phyloP scores from a whole-genome alignment of 2,888 invertebrate genomes.

The Periphyllus acericola region DNA sequence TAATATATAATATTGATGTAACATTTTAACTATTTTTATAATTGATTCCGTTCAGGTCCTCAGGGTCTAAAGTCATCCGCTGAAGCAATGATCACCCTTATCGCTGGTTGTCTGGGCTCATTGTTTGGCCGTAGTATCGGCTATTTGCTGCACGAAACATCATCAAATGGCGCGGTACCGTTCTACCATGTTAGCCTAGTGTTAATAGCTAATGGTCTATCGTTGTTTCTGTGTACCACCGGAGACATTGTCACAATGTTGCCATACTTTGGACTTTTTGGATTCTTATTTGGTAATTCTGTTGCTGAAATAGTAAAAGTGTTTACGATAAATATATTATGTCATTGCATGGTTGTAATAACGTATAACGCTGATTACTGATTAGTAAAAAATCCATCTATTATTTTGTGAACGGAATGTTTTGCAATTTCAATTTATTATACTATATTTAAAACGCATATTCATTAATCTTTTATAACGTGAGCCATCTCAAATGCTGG shows the following conservation, averaged over 20 bases:
- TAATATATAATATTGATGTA: no score
- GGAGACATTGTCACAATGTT: background rate
- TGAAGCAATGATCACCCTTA: conserved; percentile 31
- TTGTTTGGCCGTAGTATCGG: conserved; percentile 18
- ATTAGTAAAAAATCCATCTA: no score
- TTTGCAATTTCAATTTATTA: no score
- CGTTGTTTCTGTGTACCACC: conserved; percentile 13
- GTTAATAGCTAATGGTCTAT: conserved; percentile 21
- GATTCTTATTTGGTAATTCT: conserved; percentile 42
- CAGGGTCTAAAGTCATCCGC: background rate
- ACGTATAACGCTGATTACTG: no score
- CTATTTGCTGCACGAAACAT: conserved; percentile 27
- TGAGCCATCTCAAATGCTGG: no score
- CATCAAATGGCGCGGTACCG: background rate
- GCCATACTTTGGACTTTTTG: conserved; percentile 10
- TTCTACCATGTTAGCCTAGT: conserved; percentile 15
- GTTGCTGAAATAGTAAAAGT: no score
- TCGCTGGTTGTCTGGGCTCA: conserved; percentile 17
- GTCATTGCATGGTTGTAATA: no score
- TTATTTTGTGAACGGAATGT: no score
- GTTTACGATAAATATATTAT: no score
- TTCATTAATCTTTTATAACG: no score
- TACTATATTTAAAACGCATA: no score
- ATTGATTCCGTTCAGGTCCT: background rate
- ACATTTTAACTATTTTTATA: no score